Evolutionary conservation across 2,888 invertebrate genomes (phyloP).

Genomic region (Tineola bisselliella): DNA sequence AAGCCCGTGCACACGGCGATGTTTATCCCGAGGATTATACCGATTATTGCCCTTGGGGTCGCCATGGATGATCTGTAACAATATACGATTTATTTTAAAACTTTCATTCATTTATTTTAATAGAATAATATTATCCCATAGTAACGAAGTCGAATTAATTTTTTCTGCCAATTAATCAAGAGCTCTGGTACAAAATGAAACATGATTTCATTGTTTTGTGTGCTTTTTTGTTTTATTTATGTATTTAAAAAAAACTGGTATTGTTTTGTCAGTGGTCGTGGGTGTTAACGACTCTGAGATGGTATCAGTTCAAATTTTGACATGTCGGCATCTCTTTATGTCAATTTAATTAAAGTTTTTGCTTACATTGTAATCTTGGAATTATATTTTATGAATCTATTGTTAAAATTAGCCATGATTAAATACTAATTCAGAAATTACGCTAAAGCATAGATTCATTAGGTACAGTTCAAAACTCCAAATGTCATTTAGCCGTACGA

Average conservation of each 20-base stretch:
- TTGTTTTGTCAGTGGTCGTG: slow-evolving; percentile 37
- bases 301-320: slow-evolving; percentile 25
- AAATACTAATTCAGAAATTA: too few relatives aligned
- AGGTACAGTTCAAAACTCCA: too few relatives aligned
- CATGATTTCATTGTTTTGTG: slow-evolving; percentile 49
- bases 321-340: background rate
- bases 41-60: slow-evolving; percentile 33
- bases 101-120: too few relatives aligned
- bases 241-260: slow-evolving; percentile 27
- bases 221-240: slow-evolving; percentile 31
- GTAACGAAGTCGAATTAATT: too few relatives aligned
- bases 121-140: too few relatives aligned
- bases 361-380: too few relatives aligned
- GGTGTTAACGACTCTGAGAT: slow-evolving; percentile 47
- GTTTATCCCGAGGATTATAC: slow-evolving; percentile 47
- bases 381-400: too few relatives aligned
- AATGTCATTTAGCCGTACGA: too few relatives aligned
- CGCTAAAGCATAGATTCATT: too few relatives aligned
- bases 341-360: too few relatives aligned
- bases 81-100: background rate
- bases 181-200: slow-evolving; percentile 41
- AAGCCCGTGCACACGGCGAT: slow-evolving; percentile 54
- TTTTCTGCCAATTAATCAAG: background rate
- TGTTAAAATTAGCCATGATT: too few relatives aligned
- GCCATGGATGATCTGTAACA: slow-evolving; percentile 56